Evolutionary conservation across 2,113 vertebrate species (phyloP), one percentile per base, ranked within the genome.

Genomic region (Ciconia maguari): DNA sequence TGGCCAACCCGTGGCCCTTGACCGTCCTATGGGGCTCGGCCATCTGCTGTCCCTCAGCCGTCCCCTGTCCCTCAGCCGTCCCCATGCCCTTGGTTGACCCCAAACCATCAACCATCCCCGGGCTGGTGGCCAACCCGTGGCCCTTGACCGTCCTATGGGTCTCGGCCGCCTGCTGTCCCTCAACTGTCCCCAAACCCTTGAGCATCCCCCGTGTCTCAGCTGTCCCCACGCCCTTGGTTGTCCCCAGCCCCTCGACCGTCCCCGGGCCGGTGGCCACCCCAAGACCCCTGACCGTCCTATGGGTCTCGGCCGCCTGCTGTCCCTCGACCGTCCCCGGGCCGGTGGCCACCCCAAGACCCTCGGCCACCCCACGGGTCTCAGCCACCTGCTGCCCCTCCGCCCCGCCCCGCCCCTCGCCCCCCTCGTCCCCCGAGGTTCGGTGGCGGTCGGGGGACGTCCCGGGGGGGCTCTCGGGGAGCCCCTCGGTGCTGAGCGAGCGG

Each of bases 401-500:
- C 41, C 62, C 41, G 3, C 27, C 38, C 29, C 6, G 41, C 48
- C 46, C 44, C 96, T 91, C 88, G 62, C n/a, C 65, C 90, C 27
- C 54, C 86, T 38, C 93, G 30, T 83, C 97, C 92, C 92, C 32
- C 1, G 16, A 34, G 30, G 41, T 19, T 4, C 7, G 41, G 13
- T 5, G 25, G 42, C 14, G 42, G 32, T 6, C 9, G 30, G 55
- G 42, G 42, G 55, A 36, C 7, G 41, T 76, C 32, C 8, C 41
- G 30, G 88, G 72, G 82, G 83, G 61, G 36, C 79, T 81, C 68
- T 93, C 26, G 3, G 38, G 75, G 80, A 98, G 97, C 81, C 97
- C 97, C 44, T 98, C 98, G 0, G 97, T 98, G 94, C 98, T 99
- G 96, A 98, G 98, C 36, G 98, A 98, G 36, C 98, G 97, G 54